Evolutionary conservation across 2,797 vertebrate genomes (phyloP), one percentile per base, ranked within the genome.

Genomic region (Carduelis carduelis): DNA sequence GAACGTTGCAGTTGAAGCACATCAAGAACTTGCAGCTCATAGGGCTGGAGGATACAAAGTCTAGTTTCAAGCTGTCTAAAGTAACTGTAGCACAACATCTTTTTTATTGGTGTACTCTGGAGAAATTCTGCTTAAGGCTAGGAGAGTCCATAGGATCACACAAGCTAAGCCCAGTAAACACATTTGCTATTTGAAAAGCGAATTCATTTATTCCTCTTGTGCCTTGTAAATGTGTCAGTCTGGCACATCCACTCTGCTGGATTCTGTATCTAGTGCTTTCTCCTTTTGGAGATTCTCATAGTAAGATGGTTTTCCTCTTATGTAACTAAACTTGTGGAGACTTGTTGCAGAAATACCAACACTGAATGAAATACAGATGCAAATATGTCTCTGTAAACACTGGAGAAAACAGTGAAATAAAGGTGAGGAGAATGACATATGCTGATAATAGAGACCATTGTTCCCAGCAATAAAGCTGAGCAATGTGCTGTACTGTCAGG

Each of bases 1-100:
- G 47, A 74, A 49, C 18, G 37, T 41, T 95, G 53, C 56, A 75
- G 43, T 12, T 77, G 75, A 85, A 44, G 34, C 60, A 55, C 22
- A 47, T 46, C 4, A 30, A 50, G 60, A 87, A 32, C 44, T 71
- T 76, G 37, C 15, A 35, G 2, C 1, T 12, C 8, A 9, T 27
- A 49, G 55, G 19, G 34, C 30, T 78, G 71, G n/a, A 83, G 27
- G 43, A 50, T 50, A 15, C 12, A 37, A 28, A 63, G 11, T 70
- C 39, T 61, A 10, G 34, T 85, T 91, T 57, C 14, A 44, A 27
- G 30, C 28, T 85, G 9, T 50, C 49, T 65, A 43, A 87, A 85
- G 20, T 15, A 46, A 22, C 49, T 1, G 0, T 16, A 70, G 39
- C 0, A 0, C 37, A 28, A 12, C 5, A 16, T 26, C 32, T 78